Evolutionary conservation across 2,888 invertebrate genomes (phyloP), one percentile per base, ranked within the genome.

Genomic region (Litoditis marina): DNA sequence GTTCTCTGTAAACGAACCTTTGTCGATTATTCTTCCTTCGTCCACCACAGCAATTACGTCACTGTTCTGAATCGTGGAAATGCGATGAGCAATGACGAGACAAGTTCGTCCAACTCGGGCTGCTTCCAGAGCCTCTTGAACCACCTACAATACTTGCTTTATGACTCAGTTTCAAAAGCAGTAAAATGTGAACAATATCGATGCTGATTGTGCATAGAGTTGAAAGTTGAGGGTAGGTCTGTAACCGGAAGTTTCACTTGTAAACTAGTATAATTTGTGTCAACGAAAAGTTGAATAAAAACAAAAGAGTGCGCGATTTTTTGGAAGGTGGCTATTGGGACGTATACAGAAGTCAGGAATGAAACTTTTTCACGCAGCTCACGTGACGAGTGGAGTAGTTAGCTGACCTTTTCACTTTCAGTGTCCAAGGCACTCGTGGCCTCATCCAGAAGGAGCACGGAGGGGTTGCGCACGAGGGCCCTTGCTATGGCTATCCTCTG

Each of bases 71-170:
- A 81, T 74, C 31, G 81, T 81, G 22, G 73, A 73, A 28, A 81
- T 60, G 3, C 81, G 72, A 58, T 81, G 81, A 50, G 81, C 81
- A 53, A 81, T 81, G 13, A 80, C 78, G 4, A 81, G 64, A 50
- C 78, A 79, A 4, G 81, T 81, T 13, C 81, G 59, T 6, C 85
- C 85, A 76, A 88, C 87, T 78, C 89, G 88, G 0, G 92, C 92
- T 71, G 88, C 88, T 83, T 92, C 92, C 63, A 92, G 83, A 0
- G 92, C 92, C 76, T 90, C 90, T 86, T 92, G 92, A 0, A 92
- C 92, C 31, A 73, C 62, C 72, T 69, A 60, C 13, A 60, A 31
- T 27, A 47, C 39, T 6, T 16, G 16, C 31, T 19, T 36, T 47
- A 22, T 49, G n/a, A 11, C 49, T 42, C 58, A 30, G 39, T 58